Percentiles rank a stretch among this genome's conserved stretches.
Conservation (phyloP, 2,888 invertebrate species). For the Physocephala rufipes region DNA sequence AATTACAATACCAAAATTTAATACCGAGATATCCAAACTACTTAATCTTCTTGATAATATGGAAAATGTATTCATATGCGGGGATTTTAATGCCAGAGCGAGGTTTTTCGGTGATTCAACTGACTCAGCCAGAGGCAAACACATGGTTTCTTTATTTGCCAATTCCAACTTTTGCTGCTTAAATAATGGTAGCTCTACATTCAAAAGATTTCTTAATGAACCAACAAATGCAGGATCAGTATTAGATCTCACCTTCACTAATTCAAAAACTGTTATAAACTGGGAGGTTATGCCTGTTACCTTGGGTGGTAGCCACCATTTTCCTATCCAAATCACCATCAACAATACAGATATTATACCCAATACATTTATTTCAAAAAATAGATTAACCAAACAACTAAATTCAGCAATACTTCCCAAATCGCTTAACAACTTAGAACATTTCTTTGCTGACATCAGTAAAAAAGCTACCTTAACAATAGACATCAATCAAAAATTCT, state of each 20-base stretch:
- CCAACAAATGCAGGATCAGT: not conserved
- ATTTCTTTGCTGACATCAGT: too few relatives aligned
- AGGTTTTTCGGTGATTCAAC: not conserved
- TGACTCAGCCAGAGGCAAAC: not conserved
- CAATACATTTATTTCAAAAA: not conserved
- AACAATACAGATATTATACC: not conserved
- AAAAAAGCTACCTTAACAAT: not conserved
- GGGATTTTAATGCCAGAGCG: not conserved
- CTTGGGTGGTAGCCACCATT: constrained; percentile 10
- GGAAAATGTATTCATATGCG: not conserved
- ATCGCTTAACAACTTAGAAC: too few relatives aligned
- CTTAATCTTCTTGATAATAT: not conserved
- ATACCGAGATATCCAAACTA: not conserved
- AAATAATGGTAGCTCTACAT: not conserved
- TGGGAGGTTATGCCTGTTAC: not conserved
- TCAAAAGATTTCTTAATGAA: not conserved
- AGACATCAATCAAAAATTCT: not conserved
- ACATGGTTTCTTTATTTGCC: not conserved
- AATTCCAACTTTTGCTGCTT: not conserved
- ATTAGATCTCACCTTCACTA: not conserved
- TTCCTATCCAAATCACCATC: not conserved
- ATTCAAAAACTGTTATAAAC: not conserved
- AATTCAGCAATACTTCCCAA: not conserved
- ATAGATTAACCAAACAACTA: not conserved
- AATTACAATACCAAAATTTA: not conserved